Evolutionary conservation across 2,113 vertebrate species (phyloP).

Genomic region (Muscicapa adusta): DNA sequence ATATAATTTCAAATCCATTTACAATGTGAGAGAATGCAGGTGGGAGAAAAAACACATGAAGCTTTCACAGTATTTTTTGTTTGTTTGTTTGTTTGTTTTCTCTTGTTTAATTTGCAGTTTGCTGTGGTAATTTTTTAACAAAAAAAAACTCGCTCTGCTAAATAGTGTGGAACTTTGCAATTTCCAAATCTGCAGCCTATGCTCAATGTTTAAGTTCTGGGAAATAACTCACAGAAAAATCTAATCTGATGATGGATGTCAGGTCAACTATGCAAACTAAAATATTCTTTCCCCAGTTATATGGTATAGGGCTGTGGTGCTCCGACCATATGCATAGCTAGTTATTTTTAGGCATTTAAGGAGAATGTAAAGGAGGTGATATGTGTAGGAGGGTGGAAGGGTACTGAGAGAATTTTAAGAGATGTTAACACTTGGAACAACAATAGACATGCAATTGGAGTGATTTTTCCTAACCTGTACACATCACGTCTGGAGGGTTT

Average conservation of each 20-base stretch:
- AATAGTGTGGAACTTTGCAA: not conserved
- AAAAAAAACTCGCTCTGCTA: not conserved
- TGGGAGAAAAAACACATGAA: not conserved
- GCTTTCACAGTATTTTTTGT: not conserved
- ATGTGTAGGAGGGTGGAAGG: constrained; percentile 52
- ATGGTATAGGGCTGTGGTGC: constrained; percentile 53
- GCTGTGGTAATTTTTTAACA: not conserved
- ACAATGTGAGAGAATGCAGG: not conserved
- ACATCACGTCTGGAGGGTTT: not conserved
- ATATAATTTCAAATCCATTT: not conserved
- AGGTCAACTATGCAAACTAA: constrained; percentile 37
- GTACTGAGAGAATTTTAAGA: constrained; percentile 21
- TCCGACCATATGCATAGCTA: constrained; percentile 59
- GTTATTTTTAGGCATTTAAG: constrained; percentile 60
- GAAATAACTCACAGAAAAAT: not conserved
- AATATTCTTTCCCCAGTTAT: constrained; percentile 8
- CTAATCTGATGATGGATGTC: constrained; percentile 15
- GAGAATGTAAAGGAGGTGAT: constrained; percentile 61
- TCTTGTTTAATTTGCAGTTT: not conserved
- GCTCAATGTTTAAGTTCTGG: not conserved
- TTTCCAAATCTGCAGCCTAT: not conserved
- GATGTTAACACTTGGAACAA: constrained; percentile 14
- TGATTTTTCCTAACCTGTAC: not conserved
- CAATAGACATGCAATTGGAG: not conserved
- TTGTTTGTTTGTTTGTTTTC: not conserved